phyloP scores from a whole-genome alignment of 2,888 invertebrate species.

The Marasmarcha lunaedactyla region DNA sequence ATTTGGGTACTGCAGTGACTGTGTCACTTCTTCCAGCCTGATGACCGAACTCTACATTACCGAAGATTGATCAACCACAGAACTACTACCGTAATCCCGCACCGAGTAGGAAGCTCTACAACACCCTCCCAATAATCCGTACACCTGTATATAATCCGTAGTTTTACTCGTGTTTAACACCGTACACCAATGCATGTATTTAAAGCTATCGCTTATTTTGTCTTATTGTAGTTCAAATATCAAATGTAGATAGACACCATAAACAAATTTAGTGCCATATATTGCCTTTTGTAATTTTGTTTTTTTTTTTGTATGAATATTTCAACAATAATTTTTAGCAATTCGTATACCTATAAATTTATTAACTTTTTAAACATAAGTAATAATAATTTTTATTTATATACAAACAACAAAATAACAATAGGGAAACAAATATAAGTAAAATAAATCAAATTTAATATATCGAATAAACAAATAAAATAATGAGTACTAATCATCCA shows the following conservation, averaged over 20 bases:
- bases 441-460: neutral
- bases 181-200: slow-evolving; percentile 1
- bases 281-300: neutral
- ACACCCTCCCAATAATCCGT: neutral
- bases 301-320: no score
- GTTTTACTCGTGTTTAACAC: slow-evolving; percentile 15
- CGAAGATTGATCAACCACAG: slow-evolving; percentile 44
- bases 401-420: no score
- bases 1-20: slow-evolving; percentile 24
- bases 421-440: no score
- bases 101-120: neutral
- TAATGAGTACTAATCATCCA: slow-evolving; percentile 18
- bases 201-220: neutral
- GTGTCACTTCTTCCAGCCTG: slow-evolving; percentile 58
- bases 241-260: no score
- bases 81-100: neutral
- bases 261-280: neutral
- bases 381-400: no score
- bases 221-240: neutral
- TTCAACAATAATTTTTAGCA: no score
- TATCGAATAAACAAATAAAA: neutral
- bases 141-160: slow-evolving; percentile 15
- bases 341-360: no score
- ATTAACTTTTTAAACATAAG: no score
- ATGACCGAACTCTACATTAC: slow-evolving; percentile 65